These are phyloP conservation scores for Alentia gelatinosa DNA, from an alignment of 2,888 invertebrate species.

Conservation along the genomic window DNA sequence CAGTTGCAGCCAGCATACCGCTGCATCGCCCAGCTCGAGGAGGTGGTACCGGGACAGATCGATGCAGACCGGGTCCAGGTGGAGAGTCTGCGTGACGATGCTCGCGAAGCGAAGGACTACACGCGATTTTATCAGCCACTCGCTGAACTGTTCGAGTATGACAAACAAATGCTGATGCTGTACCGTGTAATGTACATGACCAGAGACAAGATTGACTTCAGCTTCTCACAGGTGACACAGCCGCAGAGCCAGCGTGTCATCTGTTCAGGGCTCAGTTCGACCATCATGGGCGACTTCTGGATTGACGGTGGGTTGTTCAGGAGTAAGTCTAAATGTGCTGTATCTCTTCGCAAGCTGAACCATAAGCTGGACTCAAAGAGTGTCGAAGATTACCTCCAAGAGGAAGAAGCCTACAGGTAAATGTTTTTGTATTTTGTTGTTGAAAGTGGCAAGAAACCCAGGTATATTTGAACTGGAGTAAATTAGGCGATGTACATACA, in stretches of 20 bases:
- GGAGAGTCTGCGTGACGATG: constrained; percentile 57
- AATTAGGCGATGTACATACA: no score
- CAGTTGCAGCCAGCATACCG: constrained; percentile 57
- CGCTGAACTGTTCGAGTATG: constrained; percentile 63
- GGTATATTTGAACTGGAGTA: no score
- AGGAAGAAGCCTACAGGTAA: constrained; percentile 68
- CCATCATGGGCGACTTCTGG: constrained; percentile 56
- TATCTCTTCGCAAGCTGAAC: constrained; percentile 61
- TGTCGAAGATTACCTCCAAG: constrained; percentile 63
- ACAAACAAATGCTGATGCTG: constrained; percentile 55
- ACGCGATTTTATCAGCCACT: constrained; percentile 65
- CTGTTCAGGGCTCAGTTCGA: constrained; percentile 56
- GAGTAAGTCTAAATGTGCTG: constrained; percentile 44
- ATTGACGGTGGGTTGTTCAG: background rate
- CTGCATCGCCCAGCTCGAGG: constrained; percentile 58
- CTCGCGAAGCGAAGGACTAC: constrained; percentile 58
- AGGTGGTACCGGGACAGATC: constrained; percentile 61
- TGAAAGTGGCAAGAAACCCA: no score
- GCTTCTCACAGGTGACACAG: constrained; percentile 41
- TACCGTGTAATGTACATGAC: constrained; percentile 56
- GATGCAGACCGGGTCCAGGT: constrained; percentile 60
- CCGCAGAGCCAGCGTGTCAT: constrained; percentile 47
- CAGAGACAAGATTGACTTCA: constrained; percentile 57
- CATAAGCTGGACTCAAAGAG: constrained; percentile 60
- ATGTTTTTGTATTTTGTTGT: no score